Conservation (phyloP, 2,113 vertebrate genomes). For the Excalfactoria chinensis region DNA sequence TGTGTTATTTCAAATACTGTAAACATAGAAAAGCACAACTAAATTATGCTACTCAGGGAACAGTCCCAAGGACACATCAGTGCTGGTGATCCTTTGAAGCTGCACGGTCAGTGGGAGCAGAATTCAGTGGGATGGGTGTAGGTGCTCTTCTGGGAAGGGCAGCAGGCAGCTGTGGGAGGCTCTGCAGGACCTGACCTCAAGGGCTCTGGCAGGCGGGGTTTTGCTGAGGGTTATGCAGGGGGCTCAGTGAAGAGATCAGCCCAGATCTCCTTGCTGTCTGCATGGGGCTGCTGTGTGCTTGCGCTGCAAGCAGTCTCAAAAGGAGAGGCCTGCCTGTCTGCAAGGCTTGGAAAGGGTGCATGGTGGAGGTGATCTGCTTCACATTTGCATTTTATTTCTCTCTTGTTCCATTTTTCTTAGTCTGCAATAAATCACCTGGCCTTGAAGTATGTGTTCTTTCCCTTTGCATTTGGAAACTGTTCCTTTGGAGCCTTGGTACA, state of each 20-base stretch:
- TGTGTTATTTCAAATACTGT: background rate
- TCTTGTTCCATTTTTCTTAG: background rate
- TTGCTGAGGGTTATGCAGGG: slow-evolving; percentile 52
- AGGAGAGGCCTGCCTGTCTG: background rate
- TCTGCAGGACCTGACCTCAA: slow-evolving; percentile 39
- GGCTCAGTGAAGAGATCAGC: slow-evolving; percentile 37
- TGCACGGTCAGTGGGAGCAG: slow-evolving; percentile 28
- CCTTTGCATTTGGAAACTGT: background rate
- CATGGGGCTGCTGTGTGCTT: background rate
- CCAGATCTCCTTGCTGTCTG: slow-evolving; percentile 18
- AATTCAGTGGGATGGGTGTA: background rate
- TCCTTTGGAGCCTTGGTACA: background rate
- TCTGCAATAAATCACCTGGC: background rate
- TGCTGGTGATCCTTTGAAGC: slow-evolving; percentile 28
- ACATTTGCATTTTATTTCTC: background rate
- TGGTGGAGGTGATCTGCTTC: background rate
- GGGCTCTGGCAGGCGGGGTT: slow-evolving; percentile 47
- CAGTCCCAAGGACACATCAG: background rate
- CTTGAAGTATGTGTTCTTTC: background rate
- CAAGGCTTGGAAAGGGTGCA: background rate
- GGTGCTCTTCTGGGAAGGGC: slow-evolving; percentile 28
- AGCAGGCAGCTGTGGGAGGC: background rate
- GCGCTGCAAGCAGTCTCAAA: background rate
- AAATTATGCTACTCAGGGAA: background rate
- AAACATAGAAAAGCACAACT: slow-evolving; percentile 10